A percentile compares a stretch with the other conserved stretches of the same genome.
These are phyloP conservation scores for Axis porcinus DNA, from an alignment of 2,113 vertebrate species.

Conservation along the genomic window DNA sequence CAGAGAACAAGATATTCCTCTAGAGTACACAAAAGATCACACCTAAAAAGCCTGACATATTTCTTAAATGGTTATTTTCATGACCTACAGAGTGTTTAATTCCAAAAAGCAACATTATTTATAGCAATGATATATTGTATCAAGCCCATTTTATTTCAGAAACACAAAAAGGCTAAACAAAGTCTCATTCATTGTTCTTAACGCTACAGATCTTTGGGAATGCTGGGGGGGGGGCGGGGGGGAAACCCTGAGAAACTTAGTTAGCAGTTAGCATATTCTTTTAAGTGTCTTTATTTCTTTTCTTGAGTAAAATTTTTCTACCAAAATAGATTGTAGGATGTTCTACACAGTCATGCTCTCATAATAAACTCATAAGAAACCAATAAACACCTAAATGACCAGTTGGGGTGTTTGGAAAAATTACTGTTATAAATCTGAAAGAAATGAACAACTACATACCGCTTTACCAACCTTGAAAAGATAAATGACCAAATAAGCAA, in stretches of 20 bases:
- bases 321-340: background rate
- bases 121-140: constrained; percentile 16
- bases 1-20: background rate
- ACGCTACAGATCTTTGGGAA: background rate
- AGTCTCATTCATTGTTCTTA: background rate
- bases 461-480: constrained; percentile 22
- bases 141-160: constrained; percentile 33
- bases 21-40: background rate
- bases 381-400: constrained; percentile 6
- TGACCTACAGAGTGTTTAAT: background rate
- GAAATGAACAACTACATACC: background rate
- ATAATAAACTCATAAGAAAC: constrained; percentile 15
- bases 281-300: background rate
- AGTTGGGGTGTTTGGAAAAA: background rate
- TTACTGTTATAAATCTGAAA: constrained; percentile 15
- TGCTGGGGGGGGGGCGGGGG: too few relatives aligned
- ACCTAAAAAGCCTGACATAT: background rate
- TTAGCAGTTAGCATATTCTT: background rate
- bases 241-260: background rate
- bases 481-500: constrained; percentile 18
- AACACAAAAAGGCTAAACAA: constrained; percentile 14
- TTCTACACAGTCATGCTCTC: constrained; percentile 4
- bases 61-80: constrained; percentile 15
- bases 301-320: constrained; percentile 38
- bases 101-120: constrained; percentile 7